phyloP scores from a whole-genome alignment of 1,140 invertebrate genomes.

The Drosophila malerkotliana region DNA sequence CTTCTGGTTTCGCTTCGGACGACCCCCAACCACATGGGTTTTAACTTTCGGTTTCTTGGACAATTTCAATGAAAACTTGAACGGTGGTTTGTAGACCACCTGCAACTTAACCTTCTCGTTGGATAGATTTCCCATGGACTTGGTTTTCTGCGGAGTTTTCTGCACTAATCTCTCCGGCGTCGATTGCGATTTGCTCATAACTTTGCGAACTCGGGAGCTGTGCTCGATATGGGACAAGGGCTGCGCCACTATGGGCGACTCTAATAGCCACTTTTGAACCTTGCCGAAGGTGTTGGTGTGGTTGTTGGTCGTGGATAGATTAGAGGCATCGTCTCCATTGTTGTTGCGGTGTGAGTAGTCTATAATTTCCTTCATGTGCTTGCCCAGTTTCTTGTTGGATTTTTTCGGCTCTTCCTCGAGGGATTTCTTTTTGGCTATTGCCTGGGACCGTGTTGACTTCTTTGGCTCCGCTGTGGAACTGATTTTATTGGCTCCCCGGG shows the following conservation, averaged over 20 bases:
- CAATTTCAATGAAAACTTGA: constrained; percentile 92
- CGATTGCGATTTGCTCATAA: constrained; percentile 82
- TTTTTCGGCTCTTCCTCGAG: constrained; percentile 83
- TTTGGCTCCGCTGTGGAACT: constrained; percentile 46
- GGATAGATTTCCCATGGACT: constrained; percentile 75
- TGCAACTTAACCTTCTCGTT: constrained; percentile 90
- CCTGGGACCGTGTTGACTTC: constrained; percentile 56
- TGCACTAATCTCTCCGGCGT: constrained; percentile 74
- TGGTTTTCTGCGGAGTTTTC: constrained; percentile 81
- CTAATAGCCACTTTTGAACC: constrained; percentile 93
- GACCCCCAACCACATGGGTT: constrained; percentile 79
- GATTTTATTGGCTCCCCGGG: constrained; percentile 36
- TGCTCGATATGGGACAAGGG: constrained; percentile 88
- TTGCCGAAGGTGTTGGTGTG: constrained; percentile 91
- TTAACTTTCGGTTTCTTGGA: constrained; percentile 88
- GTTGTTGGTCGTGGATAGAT: constrained; percentile 85
- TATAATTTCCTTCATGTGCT: constrained; percentile 89
- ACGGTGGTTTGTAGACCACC: constrained; percentile 93
- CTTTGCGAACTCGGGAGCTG: constrained; percentile 73
- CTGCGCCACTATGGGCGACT: constrained; percentile 86
- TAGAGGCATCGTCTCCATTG: constrained; percentile 72
- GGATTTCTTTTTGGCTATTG: constrained; percentile 65
- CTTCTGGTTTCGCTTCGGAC: constrained; percentile 63
- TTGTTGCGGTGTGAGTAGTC: constrained; percentile 86
- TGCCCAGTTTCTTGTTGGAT: constrained; percentile 84